A percentile compares a stretch with the other conserved stretches of the same genome.
Conservation (phyloP, 1,140 invertebrate genomes). For the Cheumatopsyche charites region DNA sequence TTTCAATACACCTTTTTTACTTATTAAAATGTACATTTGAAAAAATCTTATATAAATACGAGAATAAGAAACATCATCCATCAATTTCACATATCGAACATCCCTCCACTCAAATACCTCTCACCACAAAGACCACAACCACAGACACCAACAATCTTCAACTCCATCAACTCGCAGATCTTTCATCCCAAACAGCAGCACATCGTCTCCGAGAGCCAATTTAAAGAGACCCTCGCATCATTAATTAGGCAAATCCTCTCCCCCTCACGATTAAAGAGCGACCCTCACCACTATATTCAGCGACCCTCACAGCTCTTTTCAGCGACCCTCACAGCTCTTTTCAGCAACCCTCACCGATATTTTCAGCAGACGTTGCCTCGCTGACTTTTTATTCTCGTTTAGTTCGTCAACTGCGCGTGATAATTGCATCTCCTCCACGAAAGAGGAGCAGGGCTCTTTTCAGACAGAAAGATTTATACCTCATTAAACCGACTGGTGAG, state of each 20-base stretch:
- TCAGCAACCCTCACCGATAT: no score
- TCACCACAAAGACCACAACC: no score
- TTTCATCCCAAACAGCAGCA: neutral
- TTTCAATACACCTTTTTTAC: no score
- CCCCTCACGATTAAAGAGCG: neutral
- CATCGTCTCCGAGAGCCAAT: neutral
- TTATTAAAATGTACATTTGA: no score
- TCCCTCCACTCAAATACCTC: no score
- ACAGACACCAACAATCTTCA: no score
- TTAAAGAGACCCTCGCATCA: conserved; percentile 6
- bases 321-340: no score
- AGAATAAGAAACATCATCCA: no score
- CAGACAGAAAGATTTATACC: conserved; percentile 14
- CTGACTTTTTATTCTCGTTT: conserved; percentile 18
- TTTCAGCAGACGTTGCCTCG: neutral
- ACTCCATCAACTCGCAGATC: neutral
- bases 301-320: no score
- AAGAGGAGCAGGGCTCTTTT: conserved; percentile 1
- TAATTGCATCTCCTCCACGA: neutral
- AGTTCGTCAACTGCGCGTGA: conserved; percentile 15
- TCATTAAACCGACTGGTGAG: conserved; percentile 7
- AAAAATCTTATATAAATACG: no score
- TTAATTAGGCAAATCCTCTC: conserved; percentile 21
- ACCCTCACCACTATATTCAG: no score
- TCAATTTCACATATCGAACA: no score